phyloP scores from a whole-genome alignment of 2,797 vertebrate species.

The Siniperca undulata region DNA sequence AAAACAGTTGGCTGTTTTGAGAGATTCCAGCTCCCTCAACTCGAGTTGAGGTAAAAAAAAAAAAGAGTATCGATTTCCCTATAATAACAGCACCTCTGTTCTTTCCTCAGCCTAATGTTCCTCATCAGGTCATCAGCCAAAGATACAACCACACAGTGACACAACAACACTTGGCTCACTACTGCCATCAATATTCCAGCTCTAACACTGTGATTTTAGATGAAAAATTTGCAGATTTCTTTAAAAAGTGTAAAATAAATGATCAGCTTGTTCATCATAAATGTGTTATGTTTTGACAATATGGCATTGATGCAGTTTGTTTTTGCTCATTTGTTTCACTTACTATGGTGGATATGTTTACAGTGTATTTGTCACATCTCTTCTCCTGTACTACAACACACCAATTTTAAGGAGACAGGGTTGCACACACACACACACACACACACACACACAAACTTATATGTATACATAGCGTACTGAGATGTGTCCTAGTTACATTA shows the following conservation, averaged over 20 bases:
- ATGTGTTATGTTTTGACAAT: background rate
- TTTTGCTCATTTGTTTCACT: background rate
- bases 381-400: background rate
- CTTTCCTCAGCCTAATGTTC: slow-evolving; percentile 26
- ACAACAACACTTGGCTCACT: background rate
- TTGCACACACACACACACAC: background rate
- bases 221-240: background rate
- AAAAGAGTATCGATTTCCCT: slow-evolving; percentile 41
- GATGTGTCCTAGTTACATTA: background rate
- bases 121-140: slow-evolving; percentile 7
- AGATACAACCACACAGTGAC: background rate
- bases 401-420: background rate
- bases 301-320: background rate
- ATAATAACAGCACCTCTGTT: slow-evolving; percentile 37
- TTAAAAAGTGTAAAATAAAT: background rate
- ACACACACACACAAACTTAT: background rate
- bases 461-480: background rate
- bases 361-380: background rate
- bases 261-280: background rate
- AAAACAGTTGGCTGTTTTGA: slow-evolving; percentile 23
- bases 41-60: slow-evolving; percentile 40
- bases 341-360: background rate
- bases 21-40: slow-evolving; percentile 31
- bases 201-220: background rate
- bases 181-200: background rate